These are phyloP conservation scores for Coremacera marginata DNA, from an alignment of 2,888 invertebrate genomes.

Conservation along the genomic window DNA sequence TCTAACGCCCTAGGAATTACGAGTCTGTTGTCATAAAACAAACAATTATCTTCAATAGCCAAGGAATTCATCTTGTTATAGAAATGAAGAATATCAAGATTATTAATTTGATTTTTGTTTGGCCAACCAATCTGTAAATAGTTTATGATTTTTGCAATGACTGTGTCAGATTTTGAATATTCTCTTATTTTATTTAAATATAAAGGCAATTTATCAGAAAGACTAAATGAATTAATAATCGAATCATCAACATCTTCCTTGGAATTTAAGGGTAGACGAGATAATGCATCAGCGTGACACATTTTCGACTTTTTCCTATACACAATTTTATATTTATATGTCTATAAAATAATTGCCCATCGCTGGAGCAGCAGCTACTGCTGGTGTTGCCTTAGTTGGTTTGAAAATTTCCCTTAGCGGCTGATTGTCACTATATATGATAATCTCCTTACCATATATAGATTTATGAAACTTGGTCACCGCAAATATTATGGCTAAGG, in stretches of 20 bases:
- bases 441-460: slow-evolving; percentile 53
- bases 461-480: slow-evolving; percentile 37
- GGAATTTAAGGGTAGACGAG: slow-evolving; percentile 28
- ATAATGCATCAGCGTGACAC: slow-evolving; percentile 29
- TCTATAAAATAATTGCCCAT: slow-evolving; percentile 33
- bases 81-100: too few relatives aligned
- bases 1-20: slow-evolving; percentile 28
- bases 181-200: neutral
- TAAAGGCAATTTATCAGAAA: slow-evolving; percentile 17
- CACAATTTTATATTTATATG: slow-evolving; percentile 30
- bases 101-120: slow-evolving; percentile 1
- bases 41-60: slow-evolving; percentile 23
- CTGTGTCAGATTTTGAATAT: neutral
- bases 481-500: slow-evolving; percentile 43
- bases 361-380: slow-evolving; percentile 26
- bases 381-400: slow-evolving; percentile 26
- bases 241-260: neutral
- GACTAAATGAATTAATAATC: slow-evolving; percentile 29
- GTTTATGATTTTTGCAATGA: slow-evolving; percentile 8
- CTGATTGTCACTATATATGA: slow-evolving; percentile 24
- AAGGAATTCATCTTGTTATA: slow-evolving; percentile 16
- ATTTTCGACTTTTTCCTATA: slow-evolving; percentile 33
- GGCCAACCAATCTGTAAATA: slow-evolving; percentile 29
- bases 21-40: too few relatives aligned
- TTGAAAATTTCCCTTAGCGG: slow-evolving; percentile 37